Base-by-base conservation (phyloP, 2,113 vertebrate genomes). In the Mormoops blainvillei region DNA sequence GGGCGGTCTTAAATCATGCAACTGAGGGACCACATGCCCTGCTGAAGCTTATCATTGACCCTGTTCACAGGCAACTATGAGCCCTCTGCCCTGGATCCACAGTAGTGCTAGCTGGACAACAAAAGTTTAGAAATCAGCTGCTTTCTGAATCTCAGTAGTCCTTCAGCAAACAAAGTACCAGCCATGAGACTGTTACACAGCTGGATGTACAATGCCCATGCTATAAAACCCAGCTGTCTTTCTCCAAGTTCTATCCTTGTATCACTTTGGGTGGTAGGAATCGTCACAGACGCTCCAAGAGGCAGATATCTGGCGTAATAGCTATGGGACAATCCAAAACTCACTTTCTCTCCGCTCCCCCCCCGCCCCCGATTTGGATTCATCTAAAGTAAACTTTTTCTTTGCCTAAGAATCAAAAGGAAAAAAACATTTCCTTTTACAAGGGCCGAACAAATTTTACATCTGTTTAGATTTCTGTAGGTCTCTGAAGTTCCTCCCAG, bases 331-430 rank as follows among this genome's bases (percentile, higher is more conserved):
- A 33, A 82, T 52, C 45, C 20, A 52, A 73, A 22, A 33, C 76
- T 54, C 20, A 5, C 33, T 50, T 11, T 33, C 54, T 18, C 52
- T 26, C 22, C 56, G n/a, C n/a, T n/a, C n/a, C n/a, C n/a, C n/a
- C n/a, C n/a, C n/a, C n/a, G n/a, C n/a, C n/a, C n/a, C n/a, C n/a
- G n/a, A 61, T 33, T n/a, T 63, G 28, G 45, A 84, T 48, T 78
- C 41, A 33, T 91, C 65, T 26, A 10, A 88, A 73, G 36, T n/a
- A 33, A 85, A 91, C 67, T 7, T 58, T 67, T 73, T 86, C 82
- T 95, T 38, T 87, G 48, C 84, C 26, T 11, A 89, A 48, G 38
- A 93, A 77, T 45, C 28, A 38, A 91, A 96, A 95, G 78, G 84
- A 85, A 67, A 89, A 95, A 22, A 58, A 45, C 56, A 38, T 22